Base-by-base conservation (phyloP, 2,113 vertebrate genomes). In the Tychaedon coryphoeus region DNA sequence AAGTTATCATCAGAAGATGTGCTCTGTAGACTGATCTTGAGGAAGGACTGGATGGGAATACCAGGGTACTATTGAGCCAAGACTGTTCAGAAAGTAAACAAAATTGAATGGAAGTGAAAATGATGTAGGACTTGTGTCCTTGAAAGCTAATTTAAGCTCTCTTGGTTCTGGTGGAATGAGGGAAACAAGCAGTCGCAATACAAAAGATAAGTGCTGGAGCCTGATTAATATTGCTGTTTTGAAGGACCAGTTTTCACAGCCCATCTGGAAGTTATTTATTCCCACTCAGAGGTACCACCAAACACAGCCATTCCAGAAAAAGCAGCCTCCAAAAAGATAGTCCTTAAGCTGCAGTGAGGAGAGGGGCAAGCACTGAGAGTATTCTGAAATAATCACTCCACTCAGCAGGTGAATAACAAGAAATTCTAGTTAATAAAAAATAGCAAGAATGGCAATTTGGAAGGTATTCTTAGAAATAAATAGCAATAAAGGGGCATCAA, bases 121-220 rank as follows among this genome's bases (percentile, higher is more conserved):
- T 24, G 65, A 89, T 82, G 62, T 31, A 75, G 81, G 79, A 58
- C 57, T 78, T 76, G 33, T 71, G 91, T 94, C 92, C 93, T 92
- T 94, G 93, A 93, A 90, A 97, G 96, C 91, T 96, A 93, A 94
- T 96, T 93, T 93, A 90, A 92, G 58, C 36, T 88, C 70, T 92
- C 82, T 74, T 78, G 77, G 60, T 74, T 65, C 75, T 94, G 81
- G 62, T 93, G 91, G 89, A 75, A 92, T 83, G 91, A 86, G 36
- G 71, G 60, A 91, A 81, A 87, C 56, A 90, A 96, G 48, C 47
- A 86, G 65, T 85, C 24, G 36, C 69, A 92, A 64, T 60, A 87
- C 38, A 86, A 83, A 93, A 72, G 57, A 69, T 79, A 91, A 95
- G 50, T 73, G 74, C 70, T 57, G 53, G 36, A 92, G 43, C 18